Evolutionary conservation across 2,113 vertebrate genomes (phyloP), one percentile per base, ranked within the genome.

Genomic region (Loxodonta africana): DNA sequence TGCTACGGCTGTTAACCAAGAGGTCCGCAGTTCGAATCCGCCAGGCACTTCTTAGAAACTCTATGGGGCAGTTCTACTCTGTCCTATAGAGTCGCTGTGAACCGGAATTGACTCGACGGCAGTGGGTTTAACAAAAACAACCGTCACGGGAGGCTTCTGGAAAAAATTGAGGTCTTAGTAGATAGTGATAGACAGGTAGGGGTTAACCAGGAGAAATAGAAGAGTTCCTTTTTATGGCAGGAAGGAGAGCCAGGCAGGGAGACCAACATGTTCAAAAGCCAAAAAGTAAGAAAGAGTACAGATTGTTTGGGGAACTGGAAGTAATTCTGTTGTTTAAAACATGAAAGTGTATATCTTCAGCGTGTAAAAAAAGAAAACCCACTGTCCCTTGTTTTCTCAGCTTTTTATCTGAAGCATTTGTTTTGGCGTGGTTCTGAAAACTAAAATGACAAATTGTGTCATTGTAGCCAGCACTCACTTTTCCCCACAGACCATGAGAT

Each of bases 351-450:
- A 0, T 28, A 80, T 76, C 23, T 65, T 88, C 77, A 76, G 30
- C n/a, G 41, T 53, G 21, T 93, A 14, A 92, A 37, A 93, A 93
- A 85, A 78, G 37, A 65, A 96, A 95, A 95, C 30, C 8, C 46
- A 57, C 28, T 44, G 8, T 69, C 33, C 30, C 15, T 94, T 85
- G 30, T 82, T 71, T 94, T 88, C 12, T 26, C 44, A 63, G 88
- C 65, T 92, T 95, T 97, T 94, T 88, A 84, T 81, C 65, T 88
- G 80, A 94, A 78, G 14, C 21, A 6, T 93, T 97, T 81, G 65
- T 80, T 82, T 71, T 92, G 94, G 33, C 96, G 41, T 60, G 80
- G 78, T 93, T 96, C 90, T 92, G 92, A 96, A 94, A 84, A 87
- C 41, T 71, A 71, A 80, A 25, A 77, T 76, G 82, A 94, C 12